These are phyloP conservation scores for Microplitis mediator DNA, from an alignment of 1,140 invertebrate species.

Conservation along the genomic window DNA sequence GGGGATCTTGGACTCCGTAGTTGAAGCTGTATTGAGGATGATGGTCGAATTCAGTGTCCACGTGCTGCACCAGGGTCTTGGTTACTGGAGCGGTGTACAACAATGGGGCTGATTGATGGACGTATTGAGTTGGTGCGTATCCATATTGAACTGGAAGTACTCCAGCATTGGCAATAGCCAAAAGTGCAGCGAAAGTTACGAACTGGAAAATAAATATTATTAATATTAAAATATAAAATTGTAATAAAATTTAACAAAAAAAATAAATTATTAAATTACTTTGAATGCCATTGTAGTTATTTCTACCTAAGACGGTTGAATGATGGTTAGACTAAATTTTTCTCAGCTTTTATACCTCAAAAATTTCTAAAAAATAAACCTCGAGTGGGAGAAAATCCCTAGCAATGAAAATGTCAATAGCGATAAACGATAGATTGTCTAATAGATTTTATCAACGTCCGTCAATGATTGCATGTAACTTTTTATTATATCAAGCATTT, in stretches of 20 bases:
- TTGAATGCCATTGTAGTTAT: constrained; percentile 28
- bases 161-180: constrained; percentile 41
- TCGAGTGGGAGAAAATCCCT: not conserved
- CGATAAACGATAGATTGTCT: not conserved
- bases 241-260: not conserved
- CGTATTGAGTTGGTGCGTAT: not conserved
- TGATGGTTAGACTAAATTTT: not conserved
- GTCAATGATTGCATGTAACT: too few species aligned
- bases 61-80: not conserved
- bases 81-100: constrained; percentile 19
- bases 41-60: constrained; percentile 22
- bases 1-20: constrained; percentile 16
- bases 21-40: constrained; percentile 27
- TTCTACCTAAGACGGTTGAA: not conserved
- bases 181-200: constrained; percentile 37
- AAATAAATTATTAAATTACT: constrained; percentile 7
- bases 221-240: not conserved
- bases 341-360: not conserved
- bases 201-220: constrained; percentile 9
- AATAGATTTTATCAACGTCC: too few species aligned
- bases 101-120: not conserved
- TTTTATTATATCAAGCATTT: too few species aligned
- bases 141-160: constrained; percentile 26
- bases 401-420: not conserved
- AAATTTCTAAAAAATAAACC: not conserved